phyloP scores from a whole-genome alignment of 2,888 invertebrate species.

The Antitype chi region DNA sequence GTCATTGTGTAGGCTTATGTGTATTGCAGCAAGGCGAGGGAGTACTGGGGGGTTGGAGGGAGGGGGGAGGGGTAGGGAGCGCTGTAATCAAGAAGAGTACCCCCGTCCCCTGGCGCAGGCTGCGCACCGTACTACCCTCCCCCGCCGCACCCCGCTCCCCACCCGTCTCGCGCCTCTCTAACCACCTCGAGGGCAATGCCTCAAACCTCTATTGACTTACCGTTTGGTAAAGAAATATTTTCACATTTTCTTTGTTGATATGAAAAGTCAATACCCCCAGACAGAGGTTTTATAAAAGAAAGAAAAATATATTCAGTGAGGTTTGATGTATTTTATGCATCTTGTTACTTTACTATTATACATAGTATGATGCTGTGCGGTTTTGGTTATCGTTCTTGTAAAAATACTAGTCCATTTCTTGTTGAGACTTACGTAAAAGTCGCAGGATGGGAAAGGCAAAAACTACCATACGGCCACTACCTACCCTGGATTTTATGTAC shows the following conservation, averaged over 20 bases:
- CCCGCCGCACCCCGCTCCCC: constrained; percentile 64
- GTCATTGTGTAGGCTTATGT: constrained; percentile 84
- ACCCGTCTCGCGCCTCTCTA: constrained; percentile 70
- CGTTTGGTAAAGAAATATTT: constrained; percentile 84
- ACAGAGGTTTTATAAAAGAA: constrained; percentile 47
- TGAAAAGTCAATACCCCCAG: constrained; percentile 79
- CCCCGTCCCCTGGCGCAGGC: constrained; percentile 86
- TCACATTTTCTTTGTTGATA: constrained; percentile 85
- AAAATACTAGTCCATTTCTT: neutral
- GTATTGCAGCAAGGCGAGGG: constrained; percentile 80
- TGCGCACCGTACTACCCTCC: constrained; percentile 64
- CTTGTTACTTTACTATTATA: constrained; percentile 38
- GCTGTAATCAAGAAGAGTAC: constrained; percentile 91
- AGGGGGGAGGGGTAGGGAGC: constrained; percentile 77
- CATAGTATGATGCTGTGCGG: neutral
- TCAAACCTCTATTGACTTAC: constrained; percentile 90
- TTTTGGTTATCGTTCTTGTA: neutral
- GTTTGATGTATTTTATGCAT: constrained; percentile 42
- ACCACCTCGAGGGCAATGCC: constrained; percentile 87
- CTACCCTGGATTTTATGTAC: neutral
- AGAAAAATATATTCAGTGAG: constrained; percentile 42
- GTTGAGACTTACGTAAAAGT: neutral
- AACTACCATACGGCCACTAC: neutral
- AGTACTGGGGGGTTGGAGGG: constrained; percentile 71
- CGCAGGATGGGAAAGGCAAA: neutral